phyloP scores from a whole-genome alignment of 2,113 vertebrate species.

The Numenius arquata region DNA sequence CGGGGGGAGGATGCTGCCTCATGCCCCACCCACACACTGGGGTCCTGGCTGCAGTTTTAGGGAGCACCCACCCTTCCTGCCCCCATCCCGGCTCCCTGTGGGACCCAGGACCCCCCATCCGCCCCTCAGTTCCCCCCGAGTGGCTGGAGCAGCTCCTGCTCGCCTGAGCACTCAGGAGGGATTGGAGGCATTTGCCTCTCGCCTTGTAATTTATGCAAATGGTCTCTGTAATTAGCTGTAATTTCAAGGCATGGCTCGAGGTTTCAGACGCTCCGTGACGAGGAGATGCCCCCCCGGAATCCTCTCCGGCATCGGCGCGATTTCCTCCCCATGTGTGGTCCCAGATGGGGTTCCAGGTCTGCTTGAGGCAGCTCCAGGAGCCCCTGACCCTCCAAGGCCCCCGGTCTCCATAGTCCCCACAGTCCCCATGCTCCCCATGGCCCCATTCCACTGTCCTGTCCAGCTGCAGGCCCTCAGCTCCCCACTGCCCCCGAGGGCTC shows the following conservation, averaged over 20 bases:
- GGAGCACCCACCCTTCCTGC: not conserved
- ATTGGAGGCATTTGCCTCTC: constrained; percentile 78
- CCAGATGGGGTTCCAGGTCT: not conserved
- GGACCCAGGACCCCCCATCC: not conserved
- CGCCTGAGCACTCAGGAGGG: constrained; percentile 74
- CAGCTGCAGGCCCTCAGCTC: not conserved
- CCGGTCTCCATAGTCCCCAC: rapidly evolving
- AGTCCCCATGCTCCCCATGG: not conserved
- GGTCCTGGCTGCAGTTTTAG: not conserved
- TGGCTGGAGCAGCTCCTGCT: constrained; percentile 56
- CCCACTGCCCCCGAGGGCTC: rapidly evolving
- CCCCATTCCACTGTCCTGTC: not conserved
- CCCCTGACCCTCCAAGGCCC: rapidly evolving
- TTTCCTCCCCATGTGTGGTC: constrained; percentile 80
- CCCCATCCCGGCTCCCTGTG: rapidly evolving
- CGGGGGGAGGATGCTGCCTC: not conserved
- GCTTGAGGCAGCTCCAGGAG: not conserved
- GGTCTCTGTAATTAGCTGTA: constrained; percentile 83
- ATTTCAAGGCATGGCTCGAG: constrained; percentile 81
- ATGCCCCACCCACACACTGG: rapidly evolving
- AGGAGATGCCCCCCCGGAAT: constrained; percentile 80
- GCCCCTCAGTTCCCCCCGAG: not conserved
- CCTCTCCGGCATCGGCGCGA: constrained; percentile 70
- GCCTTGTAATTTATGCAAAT: constrained; percentile 81
- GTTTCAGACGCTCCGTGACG: constrained; percentile 75